These are phyloP conservation scores for Echinops telfairi DNA, from an alignment of 2,113 vertebrate species.

Conservation along the genomic window DNA sequence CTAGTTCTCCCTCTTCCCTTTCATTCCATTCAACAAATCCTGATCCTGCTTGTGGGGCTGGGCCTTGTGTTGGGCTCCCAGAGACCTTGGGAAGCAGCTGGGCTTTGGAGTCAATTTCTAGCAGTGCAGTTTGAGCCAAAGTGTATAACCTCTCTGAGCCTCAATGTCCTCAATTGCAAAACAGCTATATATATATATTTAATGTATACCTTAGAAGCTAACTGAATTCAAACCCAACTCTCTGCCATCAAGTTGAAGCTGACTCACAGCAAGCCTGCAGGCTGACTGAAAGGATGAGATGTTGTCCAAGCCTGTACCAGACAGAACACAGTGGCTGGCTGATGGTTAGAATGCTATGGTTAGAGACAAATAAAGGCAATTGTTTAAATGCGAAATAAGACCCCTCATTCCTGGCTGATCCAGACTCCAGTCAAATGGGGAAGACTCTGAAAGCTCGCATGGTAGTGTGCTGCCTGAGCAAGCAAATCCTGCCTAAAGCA, in stretches of 20 bases:
- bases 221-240: neutral
- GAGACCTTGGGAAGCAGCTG: neutral
- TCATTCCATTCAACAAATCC: neutral
- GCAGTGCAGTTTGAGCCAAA: neutral
- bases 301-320: neutral
- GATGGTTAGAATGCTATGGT: conserved; percentile 14
- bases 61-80: neutral
- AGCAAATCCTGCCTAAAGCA: neutral
- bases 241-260: too few relatives aligned
- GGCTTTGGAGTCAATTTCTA: neutral
- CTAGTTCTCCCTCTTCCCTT: neutral
- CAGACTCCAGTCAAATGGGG: neutral
- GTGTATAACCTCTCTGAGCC: neutral
- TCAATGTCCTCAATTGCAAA: neutral
- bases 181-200: conserved; percentile 8
- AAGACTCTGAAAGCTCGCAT: conserved; percentile 7
- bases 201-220: neutral
- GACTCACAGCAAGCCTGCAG: too few relatives aligned
- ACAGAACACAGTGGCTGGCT: neutral
- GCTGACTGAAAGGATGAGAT: neutral
- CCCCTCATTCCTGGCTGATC: neutral
- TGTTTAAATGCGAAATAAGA: neutral
- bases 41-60: too few relatives aligned
- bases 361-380: conserved; percentile 29
- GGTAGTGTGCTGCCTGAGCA: neutral